Evolutionary conservation across 2,888 invertebrate species (phyloP).

Genomic region (Stenodema calcarata): DNA sequence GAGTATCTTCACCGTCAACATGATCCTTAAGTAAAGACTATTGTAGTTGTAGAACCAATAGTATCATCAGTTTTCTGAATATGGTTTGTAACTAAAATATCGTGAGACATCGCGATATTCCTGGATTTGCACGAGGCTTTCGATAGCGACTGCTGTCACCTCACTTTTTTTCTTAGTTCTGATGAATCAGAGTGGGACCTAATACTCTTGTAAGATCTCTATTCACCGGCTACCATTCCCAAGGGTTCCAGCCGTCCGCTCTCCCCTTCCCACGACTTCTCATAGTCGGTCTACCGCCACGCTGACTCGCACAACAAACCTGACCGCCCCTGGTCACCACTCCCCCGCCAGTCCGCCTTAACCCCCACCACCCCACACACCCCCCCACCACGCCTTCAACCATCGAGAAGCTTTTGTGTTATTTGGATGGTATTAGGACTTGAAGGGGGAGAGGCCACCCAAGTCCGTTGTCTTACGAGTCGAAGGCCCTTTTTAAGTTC

Average conservation of each 20-base stretch:
- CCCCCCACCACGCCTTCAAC: neutral
- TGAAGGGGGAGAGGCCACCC: slow-evolving; percentile 40
- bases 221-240: slow-evolving; percentile 27
- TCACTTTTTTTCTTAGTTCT: neutral
- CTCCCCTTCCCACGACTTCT: neutral
- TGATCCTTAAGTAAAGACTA: no score
- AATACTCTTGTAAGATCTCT: slow-evolving; percentile 28
- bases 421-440: slow-evolving; percentile 45
- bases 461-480: slow-evolving; percentile 47
- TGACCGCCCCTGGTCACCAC: slow-evolving; percentile 25
- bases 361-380: neutral
- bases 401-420: slow-evolving; percentile 42
- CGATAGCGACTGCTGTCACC: no score
- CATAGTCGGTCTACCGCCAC: slow-evolving; percentile 23
- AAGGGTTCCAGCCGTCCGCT: neutral
- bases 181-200: neutral
- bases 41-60: no score
- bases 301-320: slow-evolving; percentile 39
- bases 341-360: neutral
- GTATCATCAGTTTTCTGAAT: no score
- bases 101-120: no score
- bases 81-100: no score
- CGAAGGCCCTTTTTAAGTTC: slow-evolving; percentile 47
- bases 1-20: no score
- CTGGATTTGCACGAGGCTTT: no score